phyloP scores from a whole-genome alignment of 2,113 vertebrate genomes.

The Corapipo altera region DNA sequence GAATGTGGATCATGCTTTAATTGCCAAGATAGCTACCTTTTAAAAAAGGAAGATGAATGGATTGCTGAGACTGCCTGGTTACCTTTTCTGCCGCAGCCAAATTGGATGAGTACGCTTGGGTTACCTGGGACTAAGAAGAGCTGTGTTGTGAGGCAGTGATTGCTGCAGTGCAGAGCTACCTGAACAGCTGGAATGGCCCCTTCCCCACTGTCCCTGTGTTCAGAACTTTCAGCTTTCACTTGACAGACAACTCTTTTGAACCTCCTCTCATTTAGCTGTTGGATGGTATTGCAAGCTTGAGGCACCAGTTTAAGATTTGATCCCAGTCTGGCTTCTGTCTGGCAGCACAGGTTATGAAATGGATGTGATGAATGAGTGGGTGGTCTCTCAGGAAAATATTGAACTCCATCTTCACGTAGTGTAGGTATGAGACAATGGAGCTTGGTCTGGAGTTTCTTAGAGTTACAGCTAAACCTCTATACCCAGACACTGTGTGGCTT shows the following conservation, averaged over 20 bases:
- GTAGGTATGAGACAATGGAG: background rate
- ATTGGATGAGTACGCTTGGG: fast-evolving
- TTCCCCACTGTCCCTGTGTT: background rate
- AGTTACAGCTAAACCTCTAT: background rate
- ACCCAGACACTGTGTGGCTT: background rate
- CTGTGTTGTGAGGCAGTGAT: fast-evolving
- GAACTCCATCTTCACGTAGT: background rate
- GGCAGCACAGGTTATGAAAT: background rate
- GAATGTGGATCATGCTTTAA: background rate
- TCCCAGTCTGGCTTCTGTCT: background rate
- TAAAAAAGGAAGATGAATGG: background rate
- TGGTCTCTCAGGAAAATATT: background rate
- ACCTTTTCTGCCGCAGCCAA: background rate
- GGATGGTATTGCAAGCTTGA: background rate
- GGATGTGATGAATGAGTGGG: background rate
- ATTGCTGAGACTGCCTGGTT: background rate
- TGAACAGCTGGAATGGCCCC: background rate
- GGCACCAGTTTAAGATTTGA: background rate
- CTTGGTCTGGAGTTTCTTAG: background rate
- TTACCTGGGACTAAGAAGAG: background rate
- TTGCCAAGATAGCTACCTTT: background rate
- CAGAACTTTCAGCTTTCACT: background rate
- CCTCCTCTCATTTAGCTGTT: background rate
- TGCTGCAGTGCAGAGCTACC: background rate
- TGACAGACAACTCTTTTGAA: background rate